Evolutionary conservation across 1,140 invertebrate species (phyloP), one percentile per base, ranked within the genome.

Genomic region (Drosophila sulfurigaster): DNA sequence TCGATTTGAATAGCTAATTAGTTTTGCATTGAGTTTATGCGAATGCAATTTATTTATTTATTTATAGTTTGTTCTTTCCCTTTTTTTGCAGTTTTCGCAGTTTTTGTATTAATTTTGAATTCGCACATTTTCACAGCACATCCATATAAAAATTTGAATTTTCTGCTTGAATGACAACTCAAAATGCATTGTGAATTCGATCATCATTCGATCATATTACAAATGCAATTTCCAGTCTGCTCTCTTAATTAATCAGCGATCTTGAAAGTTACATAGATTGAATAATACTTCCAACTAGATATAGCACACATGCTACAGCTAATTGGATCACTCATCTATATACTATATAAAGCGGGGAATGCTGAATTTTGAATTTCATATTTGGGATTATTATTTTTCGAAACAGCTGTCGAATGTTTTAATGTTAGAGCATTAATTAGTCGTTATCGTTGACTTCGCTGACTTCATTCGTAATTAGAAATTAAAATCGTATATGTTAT

Each of bases 141-240:
- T 71, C 6, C 8, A 54, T 25, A 25, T 25, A 25, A 4, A 25
- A 25, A 25, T 54, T 56, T 65, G 20, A 35, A 65, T 49, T 71
- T 71, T 71, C 51, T 51, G 69, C 62, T 66, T 72, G 43, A 72
- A 72, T 72, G 62, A 32, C 69, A 72, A 58, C 35, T 54, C 49
- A 43, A 49, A 64, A 64, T 43, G 16, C 30, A 58, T 10, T 49
- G 43, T 16, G 30, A 57, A 46, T 66, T 63, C 11, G 58, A 46
- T 54, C 7, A 52, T 35, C 25, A 43, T n/a, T 13, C 25, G 5
- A 49, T 32, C 7, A 11, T 35, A 60, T 60, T 41, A 13, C 2
- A 54, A 43, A 69, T 32, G 15, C 46, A 68, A 60, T 51, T 20
- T 13, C 2, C 7, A 20, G 16, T 54, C 32, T 28, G 20, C 10